A percentile compares a stretch with the other conserved stretches of the same genome.
Evolutionary conservation across 2,888 invertebrate genomes (phyloP).

Genomic region (Ischnura elegans): DNA sequence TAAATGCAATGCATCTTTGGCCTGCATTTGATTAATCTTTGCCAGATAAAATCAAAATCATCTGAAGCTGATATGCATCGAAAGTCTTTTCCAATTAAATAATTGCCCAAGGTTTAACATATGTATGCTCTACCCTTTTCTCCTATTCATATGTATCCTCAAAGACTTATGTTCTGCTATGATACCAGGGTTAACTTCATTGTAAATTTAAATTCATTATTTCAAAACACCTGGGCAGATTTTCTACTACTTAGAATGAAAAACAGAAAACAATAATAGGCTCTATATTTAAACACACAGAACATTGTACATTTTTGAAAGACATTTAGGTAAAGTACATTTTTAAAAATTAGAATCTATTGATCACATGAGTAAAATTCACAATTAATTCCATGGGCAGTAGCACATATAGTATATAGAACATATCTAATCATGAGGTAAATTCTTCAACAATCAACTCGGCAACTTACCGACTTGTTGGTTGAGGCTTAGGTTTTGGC

Average conservation of each 20-base stretch:
- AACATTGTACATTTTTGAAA: constrained; percentile 6
- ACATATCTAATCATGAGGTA: background rate
- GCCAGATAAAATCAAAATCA: too few species aligned
- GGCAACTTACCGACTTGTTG: constrained; percentile 73
- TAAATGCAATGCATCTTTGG: too few species aligned
- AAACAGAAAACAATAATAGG: constrained; percentile 28
- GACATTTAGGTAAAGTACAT: constrained; percentile 22
- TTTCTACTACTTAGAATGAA: constrained; percentile 25
- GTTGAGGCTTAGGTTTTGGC: constrained; percentile 92
- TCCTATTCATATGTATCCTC: too few species aligned
- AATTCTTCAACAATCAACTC: background rate
- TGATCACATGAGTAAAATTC: background rate
- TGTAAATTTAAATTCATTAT: background rate
- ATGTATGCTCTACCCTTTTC: too few species aligned
- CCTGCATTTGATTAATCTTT: too few species aligned
- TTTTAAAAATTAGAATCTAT: constrained; percentile 23
- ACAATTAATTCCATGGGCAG: constrained; percentile 11
- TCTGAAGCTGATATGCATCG: too few species aligned
- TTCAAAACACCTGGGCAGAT: background rate
- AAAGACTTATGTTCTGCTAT: too few species aligned
- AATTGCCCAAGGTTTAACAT: too few species aligned
- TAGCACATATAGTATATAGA: constrained; percentile 1
- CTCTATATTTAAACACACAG: constrained; percentile 46
- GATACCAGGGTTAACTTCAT: too few species aligned
- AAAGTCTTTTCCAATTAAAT: too few species aligned